Evolutionary conservation across 2,797 vertebrate species (phyloP), one percentile per base, ranked within the genome.

Genomic region (Arrhamphus sclerolepis): DNA sequence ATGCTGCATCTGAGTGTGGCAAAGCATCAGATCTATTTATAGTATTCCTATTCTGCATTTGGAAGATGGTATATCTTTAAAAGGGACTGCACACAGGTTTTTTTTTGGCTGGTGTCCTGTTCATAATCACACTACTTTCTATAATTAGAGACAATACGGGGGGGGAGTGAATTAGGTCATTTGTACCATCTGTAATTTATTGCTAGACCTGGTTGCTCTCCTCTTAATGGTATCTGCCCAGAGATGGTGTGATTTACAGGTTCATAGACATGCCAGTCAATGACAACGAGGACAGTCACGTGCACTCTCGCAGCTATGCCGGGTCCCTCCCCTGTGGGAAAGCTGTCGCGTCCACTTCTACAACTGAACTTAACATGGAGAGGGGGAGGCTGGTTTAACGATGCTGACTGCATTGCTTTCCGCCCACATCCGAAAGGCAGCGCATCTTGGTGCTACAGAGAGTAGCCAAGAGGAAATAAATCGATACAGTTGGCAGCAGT

Each of bases 231-330:
- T 70, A 66, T 87, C 70, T 70, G 72, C 5, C 19, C 72, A 46
- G 64, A 70, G 59, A 72, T 26, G 53, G 74, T 61, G 64, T 77
- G 79, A 83, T 84, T 85, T 81, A 78, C 68, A 69, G 70, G 64
- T 77, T 77, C 72, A 53, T 68, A 57, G 72, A 54, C 55, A 56
- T 56, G 70, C 43, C 66, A 78, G 66, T 70, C 80, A 84, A 81
- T 85, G 88, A 85, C 81, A 86, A 53, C 14, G 42, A 24, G 62
- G 78, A 71, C 72, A 56, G 71, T 64, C 68, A 51, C 67, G 5
- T 41, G 72, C 67, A 56, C 66, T 75, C 55, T 53, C 39, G 2
- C 66, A 64, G 50, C 39, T 26, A 44, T 21, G 46, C 29, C 17
- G 6, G 13, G 22, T 60, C 19, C 42, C 59, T 60, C 61, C 66